Conservation (phyloP, 92 coral and sea anemone species). For the Heteractis magnifica region DNA sequence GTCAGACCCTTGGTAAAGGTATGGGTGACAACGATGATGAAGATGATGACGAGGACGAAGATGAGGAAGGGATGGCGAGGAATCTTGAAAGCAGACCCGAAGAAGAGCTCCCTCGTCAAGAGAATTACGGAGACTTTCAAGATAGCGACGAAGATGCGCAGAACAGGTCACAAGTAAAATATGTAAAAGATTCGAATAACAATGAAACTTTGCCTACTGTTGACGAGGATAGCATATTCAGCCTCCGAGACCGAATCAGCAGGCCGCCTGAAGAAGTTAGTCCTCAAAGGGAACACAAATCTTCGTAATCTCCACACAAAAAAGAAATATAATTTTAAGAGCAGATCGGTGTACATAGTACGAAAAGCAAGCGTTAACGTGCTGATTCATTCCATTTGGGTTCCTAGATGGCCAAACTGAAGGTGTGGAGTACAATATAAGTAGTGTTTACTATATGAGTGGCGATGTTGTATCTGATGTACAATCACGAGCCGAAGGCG, state of each 20-base stretch:
- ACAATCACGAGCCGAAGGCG: too few relatives aligned
- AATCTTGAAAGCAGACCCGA: constrained; percentile 18
- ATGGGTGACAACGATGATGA: constrained; percentile 45
- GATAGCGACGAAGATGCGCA: constrained; percentile 79
- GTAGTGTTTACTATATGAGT: too few relatives aligned
- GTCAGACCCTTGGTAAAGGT: constrained; percentile 48
- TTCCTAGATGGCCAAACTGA: too few relatives aligned
- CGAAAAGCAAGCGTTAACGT: too few relatives aligned
- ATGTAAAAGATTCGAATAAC: constrained; percentile 6
- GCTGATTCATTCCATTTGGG: too few relatives aligned
- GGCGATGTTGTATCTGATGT: too few relatives aligned
- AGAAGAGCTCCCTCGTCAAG: constrained; percentile 35
- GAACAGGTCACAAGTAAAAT: constrained; percentile 19
- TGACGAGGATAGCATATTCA: constrained; percentile 33
- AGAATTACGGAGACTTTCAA: constrained; percentile 82
- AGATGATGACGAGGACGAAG: constrained; percentile 47
- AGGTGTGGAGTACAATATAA: too few relatives aligned
- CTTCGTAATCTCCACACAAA: neutral
- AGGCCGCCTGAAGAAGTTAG: neutral
- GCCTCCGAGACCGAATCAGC: constrained; percentile 45
- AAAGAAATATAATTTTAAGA: neutral
- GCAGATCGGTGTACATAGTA: too few relatives aligned
- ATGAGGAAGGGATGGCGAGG: constrained; percentile 43
- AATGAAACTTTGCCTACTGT: constrained; percentile 21
- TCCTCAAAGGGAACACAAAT: neutral